Percentiles rank a stretch among this genome's conserved stretches.
phyloP scores from a whole-genome alignment of 2,113 vertebrate species.

The Cepphus grylle region DNA sequence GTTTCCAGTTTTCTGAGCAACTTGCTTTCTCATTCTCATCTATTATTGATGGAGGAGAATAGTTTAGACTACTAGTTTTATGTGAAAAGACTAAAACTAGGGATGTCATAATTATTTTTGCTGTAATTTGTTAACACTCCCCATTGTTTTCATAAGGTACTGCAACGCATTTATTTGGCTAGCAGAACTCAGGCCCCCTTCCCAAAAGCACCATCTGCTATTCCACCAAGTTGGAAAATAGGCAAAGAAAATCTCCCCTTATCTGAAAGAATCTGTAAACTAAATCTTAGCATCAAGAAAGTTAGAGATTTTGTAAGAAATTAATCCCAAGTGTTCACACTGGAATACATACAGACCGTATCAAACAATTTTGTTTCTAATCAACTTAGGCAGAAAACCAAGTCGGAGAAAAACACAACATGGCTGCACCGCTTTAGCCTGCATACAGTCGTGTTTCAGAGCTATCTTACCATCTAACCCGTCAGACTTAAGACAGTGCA shows the following conservation, averaged over 20 bases:
- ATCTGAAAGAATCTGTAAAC: background rate
- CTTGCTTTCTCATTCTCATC: background rate
- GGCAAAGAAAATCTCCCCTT: background rate
- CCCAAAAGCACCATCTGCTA: background rate
- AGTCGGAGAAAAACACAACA: slow-evolving; percentile 7
- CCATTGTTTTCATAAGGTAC: background rate
- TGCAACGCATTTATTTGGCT: background rate
- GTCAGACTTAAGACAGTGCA: background rate
- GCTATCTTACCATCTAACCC: background rate
- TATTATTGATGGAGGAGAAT: fast-evolving
- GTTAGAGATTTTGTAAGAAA: background rate
- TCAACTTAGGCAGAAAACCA: background rate
- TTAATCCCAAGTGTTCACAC: background rate
- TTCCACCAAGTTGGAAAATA: background rate
- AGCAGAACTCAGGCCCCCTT: background rate
- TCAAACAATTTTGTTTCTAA: background rate
- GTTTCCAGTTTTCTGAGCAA: background rate
- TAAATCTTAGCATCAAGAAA: background rate
- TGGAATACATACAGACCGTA: background rate
- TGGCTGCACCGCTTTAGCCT: slow-evolving; percentile 20
- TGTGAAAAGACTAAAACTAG: background rate
- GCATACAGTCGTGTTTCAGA: background rate
- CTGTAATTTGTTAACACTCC: background rate
- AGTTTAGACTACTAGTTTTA: background rate
- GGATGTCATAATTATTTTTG: background rate